Conservation (phyloP, 2,888 invertebrate genomes). For the Holacanthella duospinosa region DNA sequence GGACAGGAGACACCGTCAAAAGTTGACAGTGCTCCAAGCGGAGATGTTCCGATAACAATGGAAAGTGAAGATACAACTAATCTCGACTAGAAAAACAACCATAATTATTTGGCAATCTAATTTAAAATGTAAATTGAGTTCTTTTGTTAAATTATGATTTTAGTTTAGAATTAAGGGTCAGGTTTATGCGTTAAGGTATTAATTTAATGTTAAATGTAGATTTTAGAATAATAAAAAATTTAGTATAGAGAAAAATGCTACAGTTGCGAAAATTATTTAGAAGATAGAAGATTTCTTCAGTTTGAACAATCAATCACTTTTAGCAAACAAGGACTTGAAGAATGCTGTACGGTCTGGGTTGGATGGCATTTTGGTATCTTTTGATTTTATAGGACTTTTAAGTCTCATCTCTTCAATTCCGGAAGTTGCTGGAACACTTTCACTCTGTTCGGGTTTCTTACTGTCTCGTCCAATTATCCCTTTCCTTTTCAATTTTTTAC, state of each 20-base stretch:
- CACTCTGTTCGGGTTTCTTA: neutral
- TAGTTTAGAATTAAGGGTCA: neutral
- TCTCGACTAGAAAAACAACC: neutral
- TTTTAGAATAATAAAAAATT: neutral
- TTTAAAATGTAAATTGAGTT: too few species aligned
- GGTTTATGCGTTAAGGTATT: neutral
- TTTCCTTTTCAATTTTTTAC: constrained; percentile 55
- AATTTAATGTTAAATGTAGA: neutral
- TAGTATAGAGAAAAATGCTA: neutral
- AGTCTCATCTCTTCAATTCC: too few species aligned
- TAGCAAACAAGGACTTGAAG: neutral
- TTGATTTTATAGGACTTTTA: neutral
- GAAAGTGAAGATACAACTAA: neutral
- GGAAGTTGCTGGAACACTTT: neutral
- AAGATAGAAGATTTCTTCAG: neutral
- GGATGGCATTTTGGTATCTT: neutral
- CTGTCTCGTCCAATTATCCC: neutral
- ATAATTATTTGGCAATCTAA: neutral
- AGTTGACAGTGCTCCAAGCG: too few species aligned
- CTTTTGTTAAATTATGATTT: neutral
- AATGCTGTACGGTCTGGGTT: neutral
- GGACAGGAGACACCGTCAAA: neutral
- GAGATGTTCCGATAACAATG: neutral
- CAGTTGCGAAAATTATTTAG: neutral
- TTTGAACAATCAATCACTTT: neutral